Base-by-base conservation (phyloP, 2,888 invertebrate genomes). In the Ectropis crepuscularia region DNA sequence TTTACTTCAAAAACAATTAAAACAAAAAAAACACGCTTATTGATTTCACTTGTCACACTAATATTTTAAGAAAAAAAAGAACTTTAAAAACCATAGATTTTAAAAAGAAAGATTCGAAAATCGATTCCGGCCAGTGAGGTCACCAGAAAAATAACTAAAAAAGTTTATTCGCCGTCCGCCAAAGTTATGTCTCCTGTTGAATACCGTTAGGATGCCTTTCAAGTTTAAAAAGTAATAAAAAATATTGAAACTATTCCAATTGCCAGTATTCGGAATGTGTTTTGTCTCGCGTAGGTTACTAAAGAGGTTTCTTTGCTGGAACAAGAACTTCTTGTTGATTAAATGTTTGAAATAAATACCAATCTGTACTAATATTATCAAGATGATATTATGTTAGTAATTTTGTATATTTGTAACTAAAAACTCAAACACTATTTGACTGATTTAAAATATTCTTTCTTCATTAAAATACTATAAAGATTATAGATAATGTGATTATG, bases 151-250 rank as follows among this genome's bases (percentile, higher is more conserved):
- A 65, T 60, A 55, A 90, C 81, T 78, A 89, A 90, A 90, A 90
- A 87, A 78, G 72, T 72, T 76, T 83, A 83, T 85, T 79, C 85
- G 84, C 85, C 73, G 87, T 83, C 89, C 84, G 86, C 79, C 75
- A 73, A 78, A 90, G 91, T 88, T 92, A 91, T 91, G 92, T 89
- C 90, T 81, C 85, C 74, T 67, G 79, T 76, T 79, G 80, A 80
- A 87, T 92, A 90, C 92, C 92, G 92, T 92, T 92, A 92, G 92
- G 85, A 92, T 92, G 86, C 91, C 90, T 82, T 81, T 81, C 77
- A 57, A 57, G 43, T 82, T 81, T 80, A 86, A 90, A 88, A 87
- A 79, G 79, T 77, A 77, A 75, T 69, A 70, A 74, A 80, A 82
- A 88, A 87, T 83, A 79, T 79, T 80, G 84, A 89, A 92, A 91